Evolutionary conservation across 2,113 vertebrate genomes (phyloP), one percentile per base, ranked within the genome.

Genomic region (Sturnus vulgaris): DNA sequence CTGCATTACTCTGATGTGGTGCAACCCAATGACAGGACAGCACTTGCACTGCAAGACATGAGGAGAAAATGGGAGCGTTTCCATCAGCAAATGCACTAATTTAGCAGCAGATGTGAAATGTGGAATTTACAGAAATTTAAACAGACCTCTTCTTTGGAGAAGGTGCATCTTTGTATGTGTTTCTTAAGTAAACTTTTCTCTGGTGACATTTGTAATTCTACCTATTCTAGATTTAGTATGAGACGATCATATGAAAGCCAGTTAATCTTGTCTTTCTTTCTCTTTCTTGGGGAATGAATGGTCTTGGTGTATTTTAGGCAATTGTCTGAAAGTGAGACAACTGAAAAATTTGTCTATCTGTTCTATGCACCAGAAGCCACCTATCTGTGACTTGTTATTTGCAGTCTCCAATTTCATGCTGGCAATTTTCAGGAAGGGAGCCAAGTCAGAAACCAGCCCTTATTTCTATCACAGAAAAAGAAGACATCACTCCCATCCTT

Each of bases 341-440:
- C 40, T 30, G 28, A 79, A 76, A 80, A 56, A 8, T 44, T 60
- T 76, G 30, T 56, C 20, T 90, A 14, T 39, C 69, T 64, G 10
- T 70, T 85, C 68, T 14, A 19, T 10, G 21, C 21, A 49, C 7
- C 66, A 82, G 93, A 65, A 92, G n/a, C 39, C 47, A 79, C 52
- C 44, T 68, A 22, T 23, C 14, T 79, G 73, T 49, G 52, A 66
- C 50, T 40, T 25, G 9, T 64, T 88, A 42, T 83, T 88, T 88
- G 59, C 37, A 60, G 46, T n/a, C 70, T 88, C 82, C 71, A 22
- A 37, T 66, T 35, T 89, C 72, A 82, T 19, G 44, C 49, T 59
- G 73, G 12, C 64, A 82, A 37, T 60, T 52, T 93, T 86, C n/a
- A 64, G 88, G 86, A 75, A 90, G 39, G 42, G 28, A 95, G 63